Percentiles rank a stretch among this genome's conserved stretches.
Conservation (phyloP, 2,888 invertebrate species). For the Microctonus brassicae region DNA sequence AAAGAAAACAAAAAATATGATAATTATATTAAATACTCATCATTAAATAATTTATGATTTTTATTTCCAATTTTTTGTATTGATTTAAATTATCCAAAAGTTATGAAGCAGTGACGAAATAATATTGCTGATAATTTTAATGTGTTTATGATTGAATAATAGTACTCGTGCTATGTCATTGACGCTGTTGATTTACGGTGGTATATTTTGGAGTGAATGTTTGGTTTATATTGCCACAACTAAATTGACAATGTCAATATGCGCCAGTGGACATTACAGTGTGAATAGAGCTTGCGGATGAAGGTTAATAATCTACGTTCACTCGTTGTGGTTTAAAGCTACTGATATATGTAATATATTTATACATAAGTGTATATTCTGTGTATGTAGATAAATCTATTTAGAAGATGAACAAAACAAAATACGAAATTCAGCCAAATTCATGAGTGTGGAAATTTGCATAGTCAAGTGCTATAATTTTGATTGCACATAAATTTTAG, state of each 20-base stretch:
- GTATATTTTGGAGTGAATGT: background rate
- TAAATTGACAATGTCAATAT: background rate
- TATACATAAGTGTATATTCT: background rate
- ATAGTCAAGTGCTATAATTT: background rate
- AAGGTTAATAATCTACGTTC: slow-evolving; percentile 7
- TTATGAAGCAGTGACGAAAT: too few species aligned
- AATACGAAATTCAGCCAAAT: background rate
- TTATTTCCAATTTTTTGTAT: too few species aligned
- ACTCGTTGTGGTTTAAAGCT: background rate
- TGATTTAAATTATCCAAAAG: too few species aligned
- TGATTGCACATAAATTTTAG: background rate
- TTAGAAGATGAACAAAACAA: background rate
- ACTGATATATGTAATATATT: background rate
- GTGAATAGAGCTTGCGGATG: background rate
- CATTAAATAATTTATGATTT: too few species aligned
- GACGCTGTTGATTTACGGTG: slow-evolving; percentile 8
- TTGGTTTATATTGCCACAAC: slow-evolving; percentile 7
- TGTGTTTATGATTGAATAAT: too few species aligned
- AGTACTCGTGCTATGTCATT: background rate
- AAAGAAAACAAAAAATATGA: too few species aligned
- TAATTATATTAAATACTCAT: too few species aligned
- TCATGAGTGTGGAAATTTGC: background rate
- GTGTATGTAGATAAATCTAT: background rate
- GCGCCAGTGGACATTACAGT: background rate
- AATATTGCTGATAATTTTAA: too few species aligned